phyloP scores from a whole-genome alignment of 2,113 vertebrate genomes.

The Thalassarche chlororhynchos region DNA sequence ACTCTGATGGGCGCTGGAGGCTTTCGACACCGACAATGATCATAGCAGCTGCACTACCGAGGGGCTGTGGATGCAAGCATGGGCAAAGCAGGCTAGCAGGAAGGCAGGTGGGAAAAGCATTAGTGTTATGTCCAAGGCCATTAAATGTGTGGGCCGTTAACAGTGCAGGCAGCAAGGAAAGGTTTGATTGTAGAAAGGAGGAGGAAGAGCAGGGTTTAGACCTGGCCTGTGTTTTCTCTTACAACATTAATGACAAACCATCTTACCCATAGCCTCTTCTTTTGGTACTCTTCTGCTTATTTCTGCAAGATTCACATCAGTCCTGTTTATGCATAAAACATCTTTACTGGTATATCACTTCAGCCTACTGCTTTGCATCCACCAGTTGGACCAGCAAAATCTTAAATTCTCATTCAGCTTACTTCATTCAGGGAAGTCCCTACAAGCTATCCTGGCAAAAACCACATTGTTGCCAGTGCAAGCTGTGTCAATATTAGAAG shows the following conservation, averaged over 20 bases:
- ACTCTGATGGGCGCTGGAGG: background rate
- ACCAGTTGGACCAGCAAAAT: background rate
- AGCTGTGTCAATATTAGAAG: background rate
- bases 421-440: background rate
- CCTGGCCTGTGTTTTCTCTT: background rate
- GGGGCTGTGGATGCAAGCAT: background rate
- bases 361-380: background rate
- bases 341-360: background rate
- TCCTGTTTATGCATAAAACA: background rate
- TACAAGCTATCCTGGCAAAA: background rate
- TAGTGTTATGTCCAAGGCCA: background rate
- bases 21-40: background rate
- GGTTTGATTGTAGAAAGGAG: background rate
- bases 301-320: background rate
- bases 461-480: background rate
- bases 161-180: background rate
- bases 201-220: background rate
- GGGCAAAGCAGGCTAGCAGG: background rate
- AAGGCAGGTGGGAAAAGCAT: background rate
- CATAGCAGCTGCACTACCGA: rapidly evolving
- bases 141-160: background rate
- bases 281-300: background rate
- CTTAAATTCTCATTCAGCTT: background rate
- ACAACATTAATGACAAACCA: background rate
- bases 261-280: background rate